Percentiles rank a stretch among this genome's conserved stretches.
These are phyloP conservation scores for Drosophila meridiana DNA, from an alignment of 2,888 invertebrate genomes.

Conservation along the genomic window DNA sequence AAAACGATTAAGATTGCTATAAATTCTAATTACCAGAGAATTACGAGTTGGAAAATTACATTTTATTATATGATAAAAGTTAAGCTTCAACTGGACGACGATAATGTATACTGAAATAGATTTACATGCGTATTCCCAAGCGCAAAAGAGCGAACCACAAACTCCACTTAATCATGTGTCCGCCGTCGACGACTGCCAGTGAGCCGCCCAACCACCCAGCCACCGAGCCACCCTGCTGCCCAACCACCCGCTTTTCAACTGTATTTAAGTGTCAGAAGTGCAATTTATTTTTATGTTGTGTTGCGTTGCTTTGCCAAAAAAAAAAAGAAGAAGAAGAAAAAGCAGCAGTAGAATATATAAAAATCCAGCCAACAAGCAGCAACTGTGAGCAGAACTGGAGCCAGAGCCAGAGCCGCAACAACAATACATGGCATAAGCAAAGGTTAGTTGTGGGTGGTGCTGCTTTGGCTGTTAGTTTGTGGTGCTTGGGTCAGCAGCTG, in stretches of 20 bases:
- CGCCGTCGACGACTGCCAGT: constrained; percentile 37
- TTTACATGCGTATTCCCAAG: constrained; percentile 78
- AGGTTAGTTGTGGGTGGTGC: constrained; percentile 42
- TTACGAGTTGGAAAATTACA: constrained; percentile 81
- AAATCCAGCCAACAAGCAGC: constrained; percentile 24
- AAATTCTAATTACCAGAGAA: constrained; percentile 81
- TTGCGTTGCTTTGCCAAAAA: constrained; percentile 63
- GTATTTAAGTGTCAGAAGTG: constrained; percentile 80
- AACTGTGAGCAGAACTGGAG: constrained; percentile 22
- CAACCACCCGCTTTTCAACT: constrained; percentile 49
- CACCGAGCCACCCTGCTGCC: background rate
- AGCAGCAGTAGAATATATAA: constrained; percentile 4
- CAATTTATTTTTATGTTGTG: constrained; percentile 80
- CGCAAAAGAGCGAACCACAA: constrained; percentile 69
- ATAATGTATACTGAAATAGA: constrained; percentile 79
- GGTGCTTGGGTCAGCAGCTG: constrained; percentile 62
- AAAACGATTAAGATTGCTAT: constrained; percentile 77
- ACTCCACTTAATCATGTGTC: constrained; percentile 80
- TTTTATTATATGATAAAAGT: constrained; percentile 82
- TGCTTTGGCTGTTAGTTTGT: constrained; percentile 1
- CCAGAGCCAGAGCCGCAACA: constrained; percentile 26
- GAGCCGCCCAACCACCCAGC: background rate
- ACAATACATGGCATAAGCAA: constrained; percentile 68
- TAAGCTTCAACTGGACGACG: constrained; percentile 81
- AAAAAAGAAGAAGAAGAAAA: background rate